Evolutionary conservation across 2,797 vertebrate genomes (phyloP).

Genomic region (Halcyon chelicuti): DNA sequence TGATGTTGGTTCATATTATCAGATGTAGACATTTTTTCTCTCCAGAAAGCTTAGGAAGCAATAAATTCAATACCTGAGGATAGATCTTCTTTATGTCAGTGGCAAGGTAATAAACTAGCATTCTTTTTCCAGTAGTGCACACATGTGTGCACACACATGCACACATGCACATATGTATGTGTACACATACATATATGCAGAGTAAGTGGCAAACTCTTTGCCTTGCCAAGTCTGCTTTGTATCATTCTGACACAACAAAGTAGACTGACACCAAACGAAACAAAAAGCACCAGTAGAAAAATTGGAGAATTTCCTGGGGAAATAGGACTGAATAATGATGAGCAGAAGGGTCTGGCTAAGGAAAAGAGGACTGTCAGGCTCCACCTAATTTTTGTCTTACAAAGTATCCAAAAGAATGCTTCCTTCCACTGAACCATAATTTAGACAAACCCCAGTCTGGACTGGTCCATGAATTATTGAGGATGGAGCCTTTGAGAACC

Average conservation of each 20-base stretch:
- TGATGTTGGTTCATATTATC: not conserved
- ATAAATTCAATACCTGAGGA: not conserved
- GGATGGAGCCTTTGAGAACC: not conserved
- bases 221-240: not conserved
- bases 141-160: rapidly evolving
- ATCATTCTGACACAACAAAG: not conserved
- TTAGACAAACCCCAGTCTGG: not conserved
- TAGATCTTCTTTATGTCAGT: not conserved
- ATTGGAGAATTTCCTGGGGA: not conserved
- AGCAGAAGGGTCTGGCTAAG: not conserved
- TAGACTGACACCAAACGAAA: not conserved
- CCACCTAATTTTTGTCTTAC: not conserved
- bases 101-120: not conserved
- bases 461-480: not conserved
- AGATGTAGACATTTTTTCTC: not conserved
- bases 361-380: not conserved
- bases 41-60: not conserved
- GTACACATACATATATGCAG: rapidly evolving
- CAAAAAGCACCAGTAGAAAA: not conserved
- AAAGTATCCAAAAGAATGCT: not conserved
- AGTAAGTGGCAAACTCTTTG: not conserved
- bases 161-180: no score
- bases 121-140: not conserved
- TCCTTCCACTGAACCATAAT: not conserved
- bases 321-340: not conserved